phyloP scores from a whole-genome alignment of 2,888 invertebrate species.

The Artemia sinica region DNA sequence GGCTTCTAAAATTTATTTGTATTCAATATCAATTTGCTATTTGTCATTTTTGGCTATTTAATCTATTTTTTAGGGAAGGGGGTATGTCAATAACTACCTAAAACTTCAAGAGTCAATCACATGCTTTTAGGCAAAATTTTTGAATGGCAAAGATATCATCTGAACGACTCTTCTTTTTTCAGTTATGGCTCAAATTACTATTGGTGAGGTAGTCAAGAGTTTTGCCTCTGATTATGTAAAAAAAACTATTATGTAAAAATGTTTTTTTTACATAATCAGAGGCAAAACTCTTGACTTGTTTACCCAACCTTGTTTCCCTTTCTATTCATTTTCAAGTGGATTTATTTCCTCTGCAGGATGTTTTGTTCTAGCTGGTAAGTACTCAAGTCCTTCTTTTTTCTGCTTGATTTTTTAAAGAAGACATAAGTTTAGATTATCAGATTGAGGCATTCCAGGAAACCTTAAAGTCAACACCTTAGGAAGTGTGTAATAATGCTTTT shows the following conservation, averaged over 20 bases:
- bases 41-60: no score
- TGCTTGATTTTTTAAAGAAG: no score
- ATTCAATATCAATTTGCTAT: no score
- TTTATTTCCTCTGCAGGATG: conserved; percentile 94
- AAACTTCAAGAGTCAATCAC: no score
- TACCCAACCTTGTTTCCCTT: conserved; percentile 88
- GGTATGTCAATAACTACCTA: no score
- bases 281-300: no score
- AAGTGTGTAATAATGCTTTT: background rate
- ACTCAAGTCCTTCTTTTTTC: background rate
- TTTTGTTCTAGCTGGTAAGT: conserved; percentile 81
- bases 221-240: conserved; percentile 73
- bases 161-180: no score
- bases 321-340: conserved; percentile 98
- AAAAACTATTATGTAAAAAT: conserved; percentile 68
- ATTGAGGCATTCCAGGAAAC: background rate
- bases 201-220: conserved; percentile 49
- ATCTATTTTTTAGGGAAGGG: no score
- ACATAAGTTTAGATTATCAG: background rate
- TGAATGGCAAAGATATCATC: no score
- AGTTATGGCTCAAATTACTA: conserved; percentile 14
- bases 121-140: no score
- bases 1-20: no score
- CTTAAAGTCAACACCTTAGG: background rate
- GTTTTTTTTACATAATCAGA: no score